A percentile compares a stretch with the other conserved stretches of the same genome.
phyloP scores from a whole-genome alignment of 2,113 vertebrate species.

The Sorex fumeus region DNA sequence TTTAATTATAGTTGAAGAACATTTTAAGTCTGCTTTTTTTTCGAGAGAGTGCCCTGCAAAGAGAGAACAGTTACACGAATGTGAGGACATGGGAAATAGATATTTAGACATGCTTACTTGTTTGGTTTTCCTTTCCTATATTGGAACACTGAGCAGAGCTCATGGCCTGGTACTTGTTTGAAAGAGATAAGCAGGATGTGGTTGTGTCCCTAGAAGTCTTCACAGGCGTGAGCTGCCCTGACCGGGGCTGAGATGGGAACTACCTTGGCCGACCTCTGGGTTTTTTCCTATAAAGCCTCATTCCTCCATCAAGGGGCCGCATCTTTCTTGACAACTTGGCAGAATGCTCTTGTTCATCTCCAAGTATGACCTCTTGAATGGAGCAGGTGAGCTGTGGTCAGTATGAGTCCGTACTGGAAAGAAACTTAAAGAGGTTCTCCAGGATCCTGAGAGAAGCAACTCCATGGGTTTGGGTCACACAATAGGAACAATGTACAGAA shows the following conservation, averaged over 20 bases:
- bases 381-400: background rate
- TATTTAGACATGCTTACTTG: background rate
- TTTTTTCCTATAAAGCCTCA: background rate
- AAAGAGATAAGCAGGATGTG: background rate
- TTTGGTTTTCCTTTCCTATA: background rate
- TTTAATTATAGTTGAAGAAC: constrained; percentile 80
- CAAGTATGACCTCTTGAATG: background rate
- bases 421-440: background rate
- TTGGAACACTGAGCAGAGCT: background rate
- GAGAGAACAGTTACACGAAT: constrained; percentile 53
- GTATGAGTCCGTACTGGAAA: background rate
- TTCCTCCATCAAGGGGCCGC: background rate
- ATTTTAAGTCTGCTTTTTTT: constrained; percentile 69
- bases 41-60: constrained; percentile 50
- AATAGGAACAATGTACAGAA: background rate
- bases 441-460: background rate
- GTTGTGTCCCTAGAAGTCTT: background rate
- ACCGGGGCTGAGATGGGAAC: background rate
- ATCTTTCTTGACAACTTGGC: background rate
- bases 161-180: background rate
- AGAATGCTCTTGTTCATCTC: background rate
- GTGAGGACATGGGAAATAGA: background rate
- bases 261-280: background rate
- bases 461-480: background rate
- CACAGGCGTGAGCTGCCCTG: background rate